phyloP scores from a whole-genome alignment of 2,888 invertebrate genomes.

The Napeogenes sylphis region DNA sequence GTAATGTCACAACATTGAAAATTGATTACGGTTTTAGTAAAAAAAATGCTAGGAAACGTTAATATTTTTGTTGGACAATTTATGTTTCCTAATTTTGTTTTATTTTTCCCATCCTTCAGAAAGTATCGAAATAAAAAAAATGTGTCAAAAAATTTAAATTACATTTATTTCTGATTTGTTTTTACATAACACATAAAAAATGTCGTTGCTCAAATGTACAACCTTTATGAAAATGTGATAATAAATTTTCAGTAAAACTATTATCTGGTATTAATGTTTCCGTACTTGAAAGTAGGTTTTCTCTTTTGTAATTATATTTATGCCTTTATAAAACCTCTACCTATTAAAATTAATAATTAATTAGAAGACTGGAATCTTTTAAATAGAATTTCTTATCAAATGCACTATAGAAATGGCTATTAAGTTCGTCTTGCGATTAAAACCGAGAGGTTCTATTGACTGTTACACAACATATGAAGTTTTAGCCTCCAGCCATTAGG shows the following conservation, averaged over 20 bases:
- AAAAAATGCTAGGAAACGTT: conserved; percentile 15
- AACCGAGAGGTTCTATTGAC: conserved; percentile 54
- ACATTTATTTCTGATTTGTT: too few species aligned
- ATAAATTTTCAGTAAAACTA: too few species aligned
- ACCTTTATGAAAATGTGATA: too few species aligned
- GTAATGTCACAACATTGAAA: conserved; percentile 23
- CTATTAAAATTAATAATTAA: not conserved
- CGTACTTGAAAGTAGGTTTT: too few species aligned
- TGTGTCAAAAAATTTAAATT: too few species aligned
- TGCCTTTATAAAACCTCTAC: too few species aligned
- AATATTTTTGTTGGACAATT: conserved; percentile 12
- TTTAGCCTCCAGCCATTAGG: conserved; percentile 58
- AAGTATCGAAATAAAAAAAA: too few species aligned
- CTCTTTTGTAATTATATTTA: too few species aligned
- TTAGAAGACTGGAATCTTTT: conserved; percentile 21
- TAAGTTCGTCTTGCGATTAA: conserved; percentile 40
- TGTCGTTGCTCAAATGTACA: too few species aligned
- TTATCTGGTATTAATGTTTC: too few species aligned
- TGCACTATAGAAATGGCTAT: conserved; percentile 12
- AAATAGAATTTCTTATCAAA: conserved; percentile 15
- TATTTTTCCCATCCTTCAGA: too few species aligned
- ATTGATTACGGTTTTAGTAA: conserved; percentile 22
- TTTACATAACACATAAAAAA: too few species aligned
- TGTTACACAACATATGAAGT: conserved; percentile 61
- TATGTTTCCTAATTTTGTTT: not conserved